Evolutionary conservation across 2,113 vertebrate genomes (phyloP).

Genomic region (Ptilonorhynchus violaceus): DNA sequence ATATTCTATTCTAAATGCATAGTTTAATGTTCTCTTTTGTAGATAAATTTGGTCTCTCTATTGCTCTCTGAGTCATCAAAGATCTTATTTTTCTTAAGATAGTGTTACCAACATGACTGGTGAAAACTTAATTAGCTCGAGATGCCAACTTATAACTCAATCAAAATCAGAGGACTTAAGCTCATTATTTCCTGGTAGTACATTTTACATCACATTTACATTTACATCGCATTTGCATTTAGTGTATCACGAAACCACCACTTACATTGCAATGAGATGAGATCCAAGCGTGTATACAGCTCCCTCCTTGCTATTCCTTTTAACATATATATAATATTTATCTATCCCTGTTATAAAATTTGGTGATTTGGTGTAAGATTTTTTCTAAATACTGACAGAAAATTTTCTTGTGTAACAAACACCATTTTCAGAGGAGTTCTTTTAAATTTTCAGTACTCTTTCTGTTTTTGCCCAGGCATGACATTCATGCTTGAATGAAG

Average conservation of each 20-base stretch:
- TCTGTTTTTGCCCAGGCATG: not conserved
- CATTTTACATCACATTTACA: not conserved
- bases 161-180: not conserved
- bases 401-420: not conserved
- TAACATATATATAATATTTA: not conserved
- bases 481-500: slow-evolving; percentile 4
- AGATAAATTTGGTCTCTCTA: not conserved
- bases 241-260: not conserved
- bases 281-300: not conserved
- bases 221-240: not conserved
- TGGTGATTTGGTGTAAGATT: accelerated
- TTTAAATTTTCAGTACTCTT: not conserved
- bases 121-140: not conserved
- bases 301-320: not conserved
- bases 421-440: not conserved
- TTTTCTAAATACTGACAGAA: not conserved
- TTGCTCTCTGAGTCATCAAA: not conserved
- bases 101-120: not conserved
- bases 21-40: not conserved
- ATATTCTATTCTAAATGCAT: no score
- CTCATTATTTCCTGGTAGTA: not conserved
- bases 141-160: not conserved
- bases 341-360: not conserved
- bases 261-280: not conserved
- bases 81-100: not conserved